phyloP scores from a whole-genome alignment of 2,888 invertebrate species.

The Pemphredon lugubris region DNA sequence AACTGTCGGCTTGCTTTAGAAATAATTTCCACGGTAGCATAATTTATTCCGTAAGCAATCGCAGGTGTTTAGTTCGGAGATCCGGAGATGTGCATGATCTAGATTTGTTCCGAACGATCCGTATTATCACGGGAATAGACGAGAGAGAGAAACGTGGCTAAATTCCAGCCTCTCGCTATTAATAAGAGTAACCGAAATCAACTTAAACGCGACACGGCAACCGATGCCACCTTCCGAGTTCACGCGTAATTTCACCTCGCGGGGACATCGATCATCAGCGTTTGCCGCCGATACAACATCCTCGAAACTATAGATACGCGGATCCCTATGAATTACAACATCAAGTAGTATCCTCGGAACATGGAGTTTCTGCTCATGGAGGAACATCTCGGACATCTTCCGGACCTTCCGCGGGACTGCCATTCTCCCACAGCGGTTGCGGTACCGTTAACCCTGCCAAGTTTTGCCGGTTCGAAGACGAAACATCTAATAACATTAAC shows the following conservation, averaged over 20 bases:
- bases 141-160: too few species aligned
- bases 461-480: slow-evolving; percentile 68
- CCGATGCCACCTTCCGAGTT: neutral
- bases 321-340: slow-evolving; percentile 27
- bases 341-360: slow-evolving; percentile 35
- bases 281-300: neutral
- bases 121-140: too few species aligned
- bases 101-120: too few species aligned
- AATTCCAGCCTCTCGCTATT: too few species aligned
- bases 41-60: too few species aligned
- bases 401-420: slow-evolving; percentile 67
- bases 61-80: too few species aligned
- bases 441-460: slow-evolving; percentile 71
- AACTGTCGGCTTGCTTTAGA: too few species aligned
- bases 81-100: too few species aligned
- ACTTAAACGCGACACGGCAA: neutral
- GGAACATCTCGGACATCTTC: slow-evolving; percentile 65
- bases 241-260: neutral
- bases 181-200: too few species aligned
- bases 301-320: neutral
- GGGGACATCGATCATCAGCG: slow-evolving; percentile 16
- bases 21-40: too few species aligned
- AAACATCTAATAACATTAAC: slow-evolving; percentile 73
- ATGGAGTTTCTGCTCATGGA: slow-evolving; percentile 42
- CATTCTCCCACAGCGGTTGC: slow-evolving; percentile 65